Base-by-base conservation (phyloP, 2,888 invertebrate genomes). In the Busseola fusca region DNA sequence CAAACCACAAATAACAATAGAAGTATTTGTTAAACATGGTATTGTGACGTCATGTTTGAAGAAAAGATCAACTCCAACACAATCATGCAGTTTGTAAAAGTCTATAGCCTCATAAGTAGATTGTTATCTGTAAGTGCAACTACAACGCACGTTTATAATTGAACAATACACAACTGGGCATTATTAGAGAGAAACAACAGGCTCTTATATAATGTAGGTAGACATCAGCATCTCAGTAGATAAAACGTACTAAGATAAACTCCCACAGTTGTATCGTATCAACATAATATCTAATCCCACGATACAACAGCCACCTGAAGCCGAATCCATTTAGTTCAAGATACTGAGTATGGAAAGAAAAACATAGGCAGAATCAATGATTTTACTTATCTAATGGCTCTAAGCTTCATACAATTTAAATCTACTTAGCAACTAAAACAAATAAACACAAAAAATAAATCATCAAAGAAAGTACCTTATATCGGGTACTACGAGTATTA, bases 31-130 rank as follows among this genome's bases (percentile, higher is more conserved):
- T 37, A 76, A 52, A 76, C 52, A 59, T 18, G 7, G 54, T 14
- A 72, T 57, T 75, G 72, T 72, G 66, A 72, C 56, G 75, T 69
- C 52, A 54, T 0, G 14, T 72, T 27, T 72, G 37, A n/a, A 27
- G 25, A 30, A 64, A 30, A 64, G 74, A 74, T 48, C 25, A 48
- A 72, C 30, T 74, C 16, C 37, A 30, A 52, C 18, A 66, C 50
- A 42, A 73, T 59, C 30, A n/a, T 21, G 18, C 62, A 42, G 7
- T 42, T 27, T 42, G 14, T 42, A 27, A 52, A 34, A 62, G 21
- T 71, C 30, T 21, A 42, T 27, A 27, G 16, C 37, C 18, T 54
- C 14, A 25, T 54, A 45, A 25, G 12, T 25, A 57, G 21, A 52
- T 42, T 52, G 12, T 3, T 40, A 64, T 21, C 12, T 27, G 25